phyloP scores from a whole-genome alignment of 2,888 invertebrate genomes.

The Trichopria drosophilae region DNA sequence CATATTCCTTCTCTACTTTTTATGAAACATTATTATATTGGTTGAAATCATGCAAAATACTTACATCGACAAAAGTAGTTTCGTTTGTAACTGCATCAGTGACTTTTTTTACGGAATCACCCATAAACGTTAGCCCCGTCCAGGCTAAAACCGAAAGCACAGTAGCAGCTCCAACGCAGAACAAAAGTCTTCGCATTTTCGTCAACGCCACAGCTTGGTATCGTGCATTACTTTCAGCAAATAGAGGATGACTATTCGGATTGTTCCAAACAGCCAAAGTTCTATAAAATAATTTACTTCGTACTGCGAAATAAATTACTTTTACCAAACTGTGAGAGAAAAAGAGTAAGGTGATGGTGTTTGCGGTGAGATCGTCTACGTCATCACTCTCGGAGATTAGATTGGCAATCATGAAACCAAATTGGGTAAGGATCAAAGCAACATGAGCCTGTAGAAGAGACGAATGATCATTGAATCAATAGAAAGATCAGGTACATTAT shows the following conservation, averaged over 20 bases:
- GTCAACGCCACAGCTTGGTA: constrained; percentile 75
- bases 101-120: constrained; percentile 71
- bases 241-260: constrained; percentile 80
- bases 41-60: constrained; percentile 10
- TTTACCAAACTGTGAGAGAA: constrained; percentile 79
- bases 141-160: constrained; percentile 68
- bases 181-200: constrained; percentile 74
- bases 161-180: constrained; percentile 68
- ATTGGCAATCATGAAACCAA: constrained; percentile 67
- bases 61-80: constrained; percentile 67
- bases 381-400: constrained; percentile 73
- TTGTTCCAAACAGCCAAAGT: constrained; percentile 83
- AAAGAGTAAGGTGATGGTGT: constrained; percentile 80
- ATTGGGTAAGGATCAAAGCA: constrained; percentile 70
- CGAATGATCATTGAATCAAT: too few species aligned
- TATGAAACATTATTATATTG: not conserved
- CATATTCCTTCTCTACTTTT: too few species aligned
- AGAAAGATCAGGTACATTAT: too few species aligned
- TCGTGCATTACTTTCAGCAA: constrained; percentile 79
- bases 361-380: constrained; percentile 72
- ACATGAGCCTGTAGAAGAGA: too few species aligned
- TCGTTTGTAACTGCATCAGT: constrained; percentile 73
- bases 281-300: constrained; percentile 75
- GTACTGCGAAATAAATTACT: constrained; percentile 71
- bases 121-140: constrained; percentile 80